Conservation (phyloP, 2,797 vertebrate genomes). For the Choloepus didactylus region DNA sequence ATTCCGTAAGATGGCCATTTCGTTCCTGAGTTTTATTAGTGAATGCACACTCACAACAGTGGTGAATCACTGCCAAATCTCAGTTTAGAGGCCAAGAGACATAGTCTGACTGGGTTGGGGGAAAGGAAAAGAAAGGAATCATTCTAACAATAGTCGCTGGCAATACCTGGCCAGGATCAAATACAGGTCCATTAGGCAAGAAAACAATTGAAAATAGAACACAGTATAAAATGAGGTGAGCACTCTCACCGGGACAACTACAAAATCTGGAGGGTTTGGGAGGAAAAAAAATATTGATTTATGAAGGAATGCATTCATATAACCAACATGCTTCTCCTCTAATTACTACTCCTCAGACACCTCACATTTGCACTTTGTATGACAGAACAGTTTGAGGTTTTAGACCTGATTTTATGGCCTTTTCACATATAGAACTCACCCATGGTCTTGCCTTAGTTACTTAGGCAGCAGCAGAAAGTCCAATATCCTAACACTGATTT, state of each 20-base stretch:
- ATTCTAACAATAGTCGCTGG: not conserved
- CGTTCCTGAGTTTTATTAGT: not conserved
- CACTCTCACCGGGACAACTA: not conserved
- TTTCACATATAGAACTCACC: not conserved
- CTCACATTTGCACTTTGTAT: not conserved
- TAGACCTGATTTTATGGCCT: not conserved
- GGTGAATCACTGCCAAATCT: not conserved
- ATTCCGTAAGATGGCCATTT: not conserved
- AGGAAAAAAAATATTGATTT: not conserved
- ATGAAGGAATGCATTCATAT: not conserved
- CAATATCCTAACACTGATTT: not conserved
- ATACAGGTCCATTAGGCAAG: not conserved
- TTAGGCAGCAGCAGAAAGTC: not conserved
- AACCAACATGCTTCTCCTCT: not conserved
- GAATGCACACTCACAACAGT: not conserved
- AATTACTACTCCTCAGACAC: not conserved
- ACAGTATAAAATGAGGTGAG: not conserved
- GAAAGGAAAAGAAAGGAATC: not conserved
- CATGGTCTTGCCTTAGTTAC: not conserved
- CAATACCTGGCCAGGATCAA: constrained; percentile 32
- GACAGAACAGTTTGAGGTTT: not conserved
- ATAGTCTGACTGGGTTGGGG: not conserved
- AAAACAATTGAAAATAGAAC: not conserved
- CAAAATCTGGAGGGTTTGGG: not conserved
- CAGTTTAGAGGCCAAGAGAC: not conserved